phyloP scores from a whole-genome alignment of 1,140 invertebrate genomes.

The Pogonomyrmex californicus region DNA sequence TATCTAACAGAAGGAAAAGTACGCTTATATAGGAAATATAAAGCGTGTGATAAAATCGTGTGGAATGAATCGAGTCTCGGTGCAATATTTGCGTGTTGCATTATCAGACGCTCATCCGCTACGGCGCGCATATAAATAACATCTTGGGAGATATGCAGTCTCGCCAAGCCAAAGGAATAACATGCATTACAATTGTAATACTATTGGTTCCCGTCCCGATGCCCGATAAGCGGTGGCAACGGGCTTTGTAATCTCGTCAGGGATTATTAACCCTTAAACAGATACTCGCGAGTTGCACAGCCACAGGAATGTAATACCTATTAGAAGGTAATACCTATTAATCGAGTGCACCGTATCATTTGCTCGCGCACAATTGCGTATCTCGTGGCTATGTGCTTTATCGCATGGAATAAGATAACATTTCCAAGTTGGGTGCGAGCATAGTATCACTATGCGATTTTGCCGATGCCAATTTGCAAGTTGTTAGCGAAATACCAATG shows the following conservation, averaged over 20 bases:
- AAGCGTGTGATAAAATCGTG: slow-evolving; percentile 37
- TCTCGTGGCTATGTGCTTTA: background rate
- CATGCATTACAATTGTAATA: slow-evolving; percentile 66
- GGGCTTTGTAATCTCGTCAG: slow-evolving; percentile 44
- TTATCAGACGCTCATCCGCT: slow-evolving; percentile 75
- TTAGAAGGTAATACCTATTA: slow-evolving; percentile 46
- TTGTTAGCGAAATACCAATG: background rate
- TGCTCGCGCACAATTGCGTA: background rate
- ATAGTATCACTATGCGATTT: background rate
- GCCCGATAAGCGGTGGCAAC: slow-evolving; percentile 57
- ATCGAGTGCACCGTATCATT: slow-evolving; percentile 37
- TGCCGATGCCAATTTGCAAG: background rate
- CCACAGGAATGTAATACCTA: slow-evolving; percentile 12
- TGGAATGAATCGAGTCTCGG: slow-evolving; percentile 17
- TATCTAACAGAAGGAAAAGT: background rate
- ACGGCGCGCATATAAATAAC: slow-evolving; percentile 68
- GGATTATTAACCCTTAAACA: slow-evolving; percentile 62
- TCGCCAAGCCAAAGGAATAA: slow-evolving; percentile 65
- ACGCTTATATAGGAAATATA: slow-evolving; percentile 11
- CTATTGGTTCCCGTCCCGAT: slow-evolving; percentile 57
- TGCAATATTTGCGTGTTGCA: slow-evolving; percentile 67
- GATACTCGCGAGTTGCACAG: background rate
- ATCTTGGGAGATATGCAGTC: slow-evolving; percentile 68
- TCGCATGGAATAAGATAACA: slow-evolving; percentile 5
- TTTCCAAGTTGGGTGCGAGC: background rate